These are phyloP conservation scores for Phalloptychus januarius DNA, from an alignment of 2,797 vertebrate genomes.

Conservation along the genomic window DNA sequence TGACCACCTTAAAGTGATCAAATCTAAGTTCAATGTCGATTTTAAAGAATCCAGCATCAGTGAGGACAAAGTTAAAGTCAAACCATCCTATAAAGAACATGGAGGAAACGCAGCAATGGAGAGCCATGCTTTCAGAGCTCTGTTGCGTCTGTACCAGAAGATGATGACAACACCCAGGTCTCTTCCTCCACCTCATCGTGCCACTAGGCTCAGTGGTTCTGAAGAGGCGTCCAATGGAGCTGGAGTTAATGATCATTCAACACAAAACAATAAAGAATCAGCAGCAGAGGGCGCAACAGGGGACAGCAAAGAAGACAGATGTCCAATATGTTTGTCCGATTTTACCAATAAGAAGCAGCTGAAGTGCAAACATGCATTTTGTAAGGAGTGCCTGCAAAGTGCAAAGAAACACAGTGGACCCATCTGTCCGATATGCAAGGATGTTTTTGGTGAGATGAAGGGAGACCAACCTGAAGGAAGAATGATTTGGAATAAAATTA, in stretches of 20 bases:
- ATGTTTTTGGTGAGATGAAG: conserved; percentile 65
- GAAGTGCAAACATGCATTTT: conserved; percentile 75
- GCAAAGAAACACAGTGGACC: conserved; percentile 17
- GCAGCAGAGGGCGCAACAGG: background rate
- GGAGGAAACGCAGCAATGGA: conserved; percentile 42
- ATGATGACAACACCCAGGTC: background rate
- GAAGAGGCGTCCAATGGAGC: conserved; percentile 3
- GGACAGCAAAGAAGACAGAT: conserved; percentile 14
- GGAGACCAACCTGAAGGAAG: conserved; percentile 71
- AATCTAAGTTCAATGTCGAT: conserved; percentile 61
- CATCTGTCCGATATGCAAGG: conserved; percentile 76
- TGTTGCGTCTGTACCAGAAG: conserved; percentile 73
- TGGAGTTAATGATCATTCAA: background rate
- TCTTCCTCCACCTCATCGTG: background rate
- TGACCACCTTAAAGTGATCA: conserved; percentile 28
- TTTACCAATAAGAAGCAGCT: conserved; percentile 55
- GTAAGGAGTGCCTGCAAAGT: conserved; percentile 30
- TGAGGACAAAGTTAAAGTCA: conserved; percentile 40
- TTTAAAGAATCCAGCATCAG: background rate
- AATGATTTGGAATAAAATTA: rapidly evolving
- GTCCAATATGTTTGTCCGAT: conserved; percentile 68
- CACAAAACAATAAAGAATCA: rapidly evolving
- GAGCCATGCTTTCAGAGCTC: conserved; percentile 68
- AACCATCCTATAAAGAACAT: background rate
- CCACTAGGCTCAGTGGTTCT: conserved; percentile 24